Evolutionary conservation across 1,140 invertebrate genomes (phyloP).

Genomic region (Atopsyche davidsoni): DNA sequence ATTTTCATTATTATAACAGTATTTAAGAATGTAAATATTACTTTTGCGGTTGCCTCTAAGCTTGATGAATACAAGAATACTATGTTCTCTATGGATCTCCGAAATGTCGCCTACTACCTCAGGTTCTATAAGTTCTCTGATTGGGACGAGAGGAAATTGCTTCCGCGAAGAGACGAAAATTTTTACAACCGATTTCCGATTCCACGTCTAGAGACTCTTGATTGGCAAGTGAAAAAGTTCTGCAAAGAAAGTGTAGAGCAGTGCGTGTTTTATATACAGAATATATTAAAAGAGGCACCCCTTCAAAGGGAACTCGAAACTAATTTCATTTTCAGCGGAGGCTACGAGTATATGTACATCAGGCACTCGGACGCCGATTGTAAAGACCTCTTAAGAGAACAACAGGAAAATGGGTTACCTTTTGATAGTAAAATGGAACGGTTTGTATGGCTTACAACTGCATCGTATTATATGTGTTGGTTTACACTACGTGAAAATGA

Average conservation of each 20-base stretch:
- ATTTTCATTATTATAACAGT: no score
- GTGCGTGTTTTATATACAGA: constrained; percentile 53
- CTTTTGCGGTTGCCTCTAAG: no score
- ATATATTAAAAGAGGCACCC: constrained; percentile 34
- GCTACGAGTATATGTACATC: constrained; percentile 32
- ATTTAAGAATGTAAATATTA: no score
- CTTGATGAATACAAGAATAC: no score
- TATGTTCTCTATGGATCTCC: no score
- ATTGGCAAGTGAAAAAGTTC: constrained; percentile 56
- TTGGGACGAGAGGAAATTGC: constrained; percentile 48
- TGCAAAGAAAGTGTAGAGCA: constrained; percentile 48
- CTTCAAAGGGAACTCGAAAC: constrained; percentile 49
- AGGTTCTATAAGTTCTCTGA: constrained; percentile 58
- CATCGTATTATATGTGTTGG: constrained; percentile 63
- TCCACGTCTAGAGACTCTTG: constrained; percentile 48
- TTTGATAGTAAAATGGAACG: constrained; percentile 52
- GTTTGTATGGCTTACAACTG: constrained; percentile 54
- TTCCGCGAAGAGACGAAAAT: constrained; percentile 2
- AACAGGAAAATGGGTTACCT: constrained; percentile 43
- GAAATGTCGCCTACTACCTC: constrained; percentile 55
- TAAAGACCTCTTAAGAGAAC: constrained; percentile 37
- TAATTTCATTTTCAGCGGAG: constrained; percentile 41
- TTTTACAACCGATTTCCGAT: constrained; percentile 48
- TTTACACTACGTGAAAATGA: constrained; percentile 51
- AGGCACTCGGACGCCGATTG: constrained; percentile 46